A percentile compares a stretch with the other conserved stretches of the same genome.
Conservation (phyloP, 2,797 vertebrate species). For the Myoxocephalus aenaeus region DNA sequence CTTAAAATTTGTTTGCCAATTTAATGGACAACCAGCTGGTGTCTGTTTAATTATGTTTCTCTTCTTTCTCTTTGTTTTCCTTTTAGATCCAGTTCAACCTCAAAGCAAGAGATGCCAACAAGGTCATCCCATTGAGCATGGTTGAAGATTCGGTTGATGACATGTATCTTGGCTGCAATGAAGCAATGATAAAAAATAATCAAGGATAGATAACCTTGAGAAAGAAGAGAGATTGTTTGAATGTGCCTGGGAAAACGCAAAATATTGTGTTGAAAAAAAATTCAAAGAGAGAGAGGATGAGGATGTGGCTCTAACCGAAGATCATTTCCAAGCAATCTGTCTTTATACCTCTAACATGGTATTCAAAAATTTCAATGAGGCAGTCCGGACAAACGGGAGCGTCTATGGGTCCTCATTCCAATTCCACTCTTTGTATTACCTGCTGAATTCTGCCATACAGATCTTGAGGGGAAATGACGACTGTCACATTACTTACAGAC, state of each 20-base stretch:
- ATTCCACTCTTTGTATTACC: constrained; percentile 48
- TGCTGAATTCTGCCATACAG: constrained; percentile 49
- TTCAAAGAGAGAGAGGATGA: rapidly evolving
- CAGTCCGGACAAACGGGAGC: neutral
- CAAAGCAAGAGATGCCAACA: too few species aligned
- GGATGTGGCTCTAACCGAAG: neutral
- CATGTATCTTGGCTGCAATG: constrained; percentile 37
- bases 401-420: constrained; percentile 3
- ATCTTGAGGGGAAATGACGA: neutral
- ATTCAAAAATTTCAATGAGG: rapidly evolving
- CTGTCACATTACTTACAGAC: constrained; percentile 37
- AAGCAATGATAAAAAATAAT: neutral
- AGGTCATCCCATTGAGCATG: constrained; percentile 3
- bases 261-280: rapidly evolving
- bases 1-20: too few species aligned
- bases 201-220: neutral
- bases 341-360: neutral
- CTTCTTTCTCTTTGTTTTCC: neutral
- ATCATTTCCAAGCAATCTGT: constrained; percentile 47
- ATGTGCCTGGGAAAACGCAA: rapidly evolving
- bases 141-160: constrained; percentile 48
- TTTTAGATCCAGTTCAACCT: neutral
- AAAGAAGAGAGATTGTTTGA: neutral
- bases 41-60: neutral
- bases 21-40: too few species aligned